Evolutionary conservation across 2,888 invertebrate genomes (phyloP).

Genomic region (Coenonympha glycerion): DNA sequence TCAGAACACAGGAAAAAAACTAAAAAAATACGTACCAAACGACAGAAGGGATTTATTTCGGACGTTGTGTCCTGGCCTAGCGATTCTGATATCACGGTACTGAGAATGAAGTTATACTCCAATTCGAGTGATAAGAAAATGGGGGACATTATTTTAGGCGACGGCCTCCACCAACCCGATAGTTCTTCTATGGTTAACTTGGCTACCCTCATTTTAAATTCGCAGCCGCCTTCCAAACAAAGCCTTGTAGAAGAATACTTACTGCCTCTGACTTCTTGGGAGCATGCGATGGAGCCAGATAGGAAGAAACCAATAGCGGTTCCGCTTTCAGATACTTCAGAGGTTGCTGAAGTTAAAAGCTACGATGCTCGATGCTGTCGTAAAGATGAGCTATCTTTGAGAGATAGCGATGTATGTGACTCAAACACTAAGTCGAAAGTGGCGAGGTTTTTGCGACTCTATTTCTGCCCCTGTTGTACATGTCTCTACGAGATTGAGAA

Average conservation of each 20-base stretch:
- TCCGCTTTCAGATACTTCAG: background rate
- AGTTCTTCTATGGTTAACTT: slow-evolving; percentile 77
- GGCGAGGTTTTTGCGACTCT: slow-evolving; percentile 58
- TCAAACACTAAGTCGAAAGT: slow-evolving; percentile 50
- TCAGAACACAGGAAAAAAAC: slow-evolving; percentile 40
- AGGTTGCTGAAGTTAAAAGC: slow-evolving; percentile 3
- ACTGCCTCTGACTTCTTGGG: slow-evolving; percentile 77
- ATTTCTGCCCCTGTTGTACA: slow-evolving; percentile 67
- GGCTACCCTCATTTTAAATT: slow-evolving; percentile 70
- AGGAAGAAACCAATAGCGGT: slow-evolving; percentile 27
- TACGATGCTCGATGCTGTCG: slow-evolving; percentile 6
- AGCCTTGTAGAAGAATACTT: slow-evolving; percentile 68
- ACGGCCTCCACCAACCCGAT: slow-evolving; percentile 74
- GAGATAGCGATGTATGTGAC: slow-evolving; percentile 39
- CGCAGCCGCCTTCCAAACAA: slow-evolving; percentile 54
- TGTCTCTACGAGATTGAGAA: slow-evolving; percentile 63
- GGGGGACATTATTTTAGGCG: slow-evolving; percentile 67
- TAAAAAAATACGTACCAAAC: slow-evolving; percentile 41
- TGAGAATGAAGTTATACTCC: slow-evolving; percentile 64
- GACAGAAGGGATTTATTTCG: slow-evolving; percentile 42
- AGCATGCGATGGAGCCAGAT: slow-evolving; percentile 41
- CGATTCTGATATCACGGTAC: slow-evolving; percentile 77
- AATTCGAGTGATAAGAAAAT: slow-evolving; percentile 60
- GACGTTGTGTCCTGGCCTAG: slow-evolving; percentile 71
- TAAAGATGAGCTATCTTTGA: slow-evolving; percentile 17